Evolutionary conservation across 2,888 invertebrate species (phyloP), one percentile per base, ranked within the genome.

Genomic region (Eutolmus rufibarbis): DNA sequence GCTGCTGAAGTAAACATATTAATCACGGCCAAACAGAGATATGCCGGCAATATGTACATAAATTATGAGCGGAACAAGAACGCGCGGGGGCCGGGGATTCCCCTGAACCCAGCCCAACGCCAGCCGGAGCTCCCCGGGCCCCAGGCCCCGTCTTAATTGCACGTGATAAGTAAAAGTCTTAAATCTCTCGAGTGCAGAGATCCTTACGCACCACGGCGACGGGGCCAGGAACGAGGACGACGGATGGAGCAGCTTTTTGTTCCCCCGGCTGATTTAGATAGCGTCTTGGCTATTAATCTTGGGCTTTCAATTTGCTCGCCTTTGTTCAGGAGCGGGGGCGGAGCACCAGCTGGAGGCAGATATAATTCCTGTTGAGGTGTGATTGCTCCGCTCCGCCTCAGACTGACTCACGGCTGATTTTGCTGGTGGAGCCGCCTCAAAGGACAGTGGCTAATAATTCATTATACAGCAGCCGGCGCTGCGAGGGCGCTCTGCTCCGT

Each of bases 1-100:
- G 85, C 74, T 85, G 23, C 85, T 85, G 85, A 85, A 85, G 85
- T 85, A 85, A 85, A 85, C 85, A 85, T 85, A 85, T 85, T 85
- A 85, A 85, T 85, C 85, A 85, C 74, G 74, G 74, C 82, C 37
- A 37, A 84, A 37, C 37, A 84, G 66, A 84, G 82, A 84, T 84
- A 84, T 84, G 82, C 82, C 46, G 82, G 82, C 82, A 84, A 84
- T 84, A 84, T 84, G 82, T 84, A 84, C 82, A 84, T 84, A 84
- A 84, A 84, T 84, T 84, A 84, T 84, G 82, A 66, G 66, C n/a
- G 57, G 37, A 66, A 84, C 46, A 66, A 84, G 66, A 66, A 46
- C 14, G 66, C 37, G 66, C 8, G 23, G 2, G 34, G 34, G 16
- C 56, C 66, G 66, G 19, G 37, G 12, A 56, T 40, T 19, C 82